phyloP scores from a whole-genome alignment of 2,113 vertebrate genomes.

The Myanophis thanlyinensis region DNA sequence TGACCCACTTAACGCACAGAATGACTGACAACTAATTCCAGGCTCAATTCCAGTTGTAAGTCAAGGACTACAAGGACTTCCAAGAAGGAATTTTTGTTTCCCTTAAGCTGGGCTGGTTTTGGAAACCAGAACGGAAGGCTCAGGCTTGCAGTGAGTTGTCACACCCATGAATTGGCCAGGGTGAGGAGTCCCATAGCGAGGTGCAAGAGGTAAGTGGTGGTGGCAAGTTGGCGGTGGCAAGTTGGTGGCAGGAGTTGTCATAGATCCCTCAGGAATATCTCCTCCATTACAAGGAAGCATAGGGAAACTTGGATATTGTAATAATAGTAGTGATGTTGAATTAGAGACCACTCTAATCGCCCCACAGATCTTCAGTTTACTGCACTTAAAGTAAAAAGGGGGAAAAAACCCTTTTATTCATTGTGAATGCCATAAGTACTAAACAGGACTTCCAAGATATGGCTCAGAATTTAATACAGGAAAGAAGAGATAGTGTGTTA shows the following conservation, averaged over 20 bases:
- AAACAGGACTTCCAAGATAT: fast-evolving
- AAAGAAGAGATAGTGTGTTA: not conserved
- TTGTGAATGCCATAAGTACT: not conserved
- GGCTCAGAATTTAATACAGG: not conserved
- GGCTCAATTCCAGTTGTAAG: not conserved
- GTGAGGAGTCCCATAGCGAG: not conserved
- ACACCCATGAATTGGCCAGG: not conserved
- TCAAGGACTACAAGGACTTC: no score
- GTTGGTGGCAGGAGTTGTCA: not conserved
- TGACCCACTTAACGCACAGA: not conserved
- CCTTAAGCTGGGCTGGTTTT: not conserved
- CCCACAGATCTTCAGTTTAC: fast-evolving
- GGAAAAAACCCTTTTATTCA: not conserved
- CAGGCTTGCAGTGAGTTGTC: not conserved
- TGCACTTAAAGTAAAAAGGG: fast-evolving
- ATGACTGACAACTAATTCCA: not conserved
- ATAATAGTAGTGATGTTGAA: not conserved
- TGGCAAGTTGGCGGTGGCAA: not conserved
- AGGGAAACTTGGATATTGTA: not conserved
- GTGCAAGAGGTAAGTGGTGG: not conserved
- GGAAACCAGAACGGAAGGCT: not conserved
- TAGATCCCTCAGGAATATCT: not conserved
- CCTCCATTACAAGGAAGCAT: not conserved
- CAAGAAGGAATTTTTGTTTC: not conserved
- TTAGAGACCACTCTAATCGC: not conserved